These are phyloP conservation scores for Drosophila bipectinata DNA, from an alignment of 1,140 invertebrate genomes.

Conservation along the genomic window DNA sequence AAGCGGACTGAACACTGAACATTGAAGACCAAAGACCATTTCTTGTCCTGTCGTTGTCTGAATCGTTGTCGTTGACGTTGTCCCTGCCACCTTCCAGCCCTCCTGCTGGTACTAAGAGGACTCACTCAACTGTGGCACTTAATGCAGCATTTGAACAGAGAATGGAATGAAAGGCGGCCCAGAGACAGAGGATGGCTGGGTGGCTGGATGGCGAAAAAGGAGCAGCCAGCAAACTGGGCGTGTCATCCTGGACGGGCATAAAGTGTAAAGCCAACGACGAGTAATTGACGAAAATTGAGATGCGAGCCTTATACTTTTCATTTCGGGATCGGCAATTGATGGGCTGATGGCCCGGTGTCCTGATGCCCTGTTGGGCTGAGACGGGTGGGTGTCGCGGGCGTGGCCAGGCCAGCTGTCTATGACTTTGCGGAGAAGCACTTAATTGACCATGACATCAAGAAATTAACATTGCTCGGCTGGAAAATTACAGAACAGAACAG, in stretches of 20 bases:
- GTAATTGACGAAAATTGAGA: constrained; percentile 78
- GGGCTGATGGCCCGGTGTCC: background rate
- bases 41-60: constrained; percentile 25
- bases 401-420: constrained; percentile 19
- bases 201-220: constrained; percentile 4
- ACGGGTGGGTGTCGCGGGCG: background rate
- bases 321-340: constrained; percentile 22
- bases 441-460: constrained; percentile 80
- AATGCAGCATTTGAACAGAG: constrained; percentile 72
- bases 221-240: constrained; percentile 38
- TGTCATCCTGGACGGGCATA: constrained; percentile 47
- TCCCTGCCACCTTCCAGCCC: background rate
- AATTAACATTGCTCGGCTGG: constrained; percentile 71
- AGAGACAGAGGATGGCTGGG: constrained; percentile 15
- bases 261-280: constrained; percentile 56
- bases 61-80: constrained; percentile 15
- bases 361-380: no score
- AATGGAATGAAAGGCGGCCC: constrained; percentile 41
- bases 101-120: constrained; percentile 29
- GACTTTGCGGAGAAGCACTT: constrained; percentile 55
- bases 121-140: constrained; percentile 72
- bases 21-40: constrained; percentile 32
- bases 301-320: constrained; percentile 65
- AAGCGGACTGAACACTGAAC: constrained; percentile 21
- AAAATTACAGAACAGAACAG: constrained; percentile 53